Conservation (phyloP, 2,113 vertebrate species). For the Ctenomys sociabilis region DNA sequence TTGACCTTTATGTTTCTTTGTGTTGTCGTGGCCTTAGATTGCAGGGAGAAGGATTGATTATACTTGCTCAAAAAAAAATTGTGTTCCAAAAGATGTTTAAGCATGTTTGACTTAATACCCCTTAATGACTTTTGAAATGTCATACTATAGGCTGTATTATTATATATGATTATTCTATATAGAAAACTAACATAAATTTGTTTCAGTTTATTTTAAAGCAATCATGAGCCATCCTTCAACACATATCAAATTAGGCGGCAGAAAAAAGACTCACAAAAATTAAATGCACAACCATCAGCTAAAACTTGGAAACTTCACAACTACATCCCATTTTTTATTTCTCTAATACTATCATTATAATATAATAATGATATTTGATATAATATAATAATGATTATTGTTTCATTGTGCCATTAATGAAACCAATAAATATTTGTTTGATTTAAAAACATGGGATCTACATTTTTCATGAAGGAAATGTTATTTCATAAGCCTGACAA, state of each 20-base stretch:
- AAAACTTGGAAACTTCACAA: neutral
- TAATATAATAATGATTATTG: too few species aligned
- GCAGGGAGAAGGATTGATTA: neutral
- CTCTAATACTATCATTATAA: too few species aligned
- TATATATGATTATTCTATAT: neutral
- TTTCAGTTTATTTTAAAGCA: conserved; percentile 35
- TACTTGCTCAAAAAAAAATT: conserved; percentile 15
- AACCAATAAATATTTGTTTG: neutral
- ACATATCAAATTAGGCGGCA: neutral
- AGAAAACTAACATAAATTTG: neutral
- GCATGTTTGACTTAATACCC: neutral
- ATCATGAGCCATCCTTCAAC: neutral
- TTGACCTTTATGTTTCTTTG: conserved; percentile 60
- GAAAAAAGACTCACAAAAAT: neutral
- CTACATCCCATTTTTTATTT: neutral
- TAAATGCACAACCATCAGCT: neutral
- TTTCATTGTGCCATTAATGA: neutral
- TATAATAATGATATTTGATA: too few species aligned
- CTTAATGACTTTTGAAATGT: conserved; percentile 7
- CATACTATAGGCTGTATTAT: neutral
- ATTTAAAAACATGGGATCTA: neutral
- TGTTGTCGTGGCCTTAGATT: neutral
- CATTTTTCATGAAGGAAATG: neutral
- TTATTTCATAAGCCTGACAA: conserved; percentile 29
- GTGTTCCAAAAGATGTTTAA: neutral